Evolutionary conservation across 1,140 invertebrate species (phyloP).

Genomic region (Atopsyche davidsoni): DNA sequence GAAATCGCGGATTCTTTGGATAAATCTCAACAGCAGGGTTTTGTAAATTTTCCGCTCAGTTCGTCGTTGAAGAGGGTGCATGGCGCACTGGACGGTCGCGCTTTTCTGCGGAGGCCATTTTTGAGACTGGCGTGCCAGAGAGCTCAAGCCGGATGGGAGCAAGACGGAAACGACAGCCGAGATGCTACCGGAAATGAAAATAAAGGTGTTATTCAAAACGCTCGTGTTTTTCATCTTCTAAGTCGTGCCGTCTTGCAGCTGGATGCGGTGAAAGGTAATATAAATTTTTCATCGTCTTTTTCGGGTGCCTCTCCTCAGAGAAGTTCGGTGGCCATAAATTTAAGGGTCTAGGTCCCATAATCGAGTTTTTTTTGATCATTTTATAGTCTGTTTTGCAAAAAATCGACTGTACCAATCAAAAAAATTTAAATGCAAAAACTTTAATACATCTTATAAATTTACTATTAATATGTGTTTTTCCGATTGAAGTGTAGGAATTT

Average conservation of each 20-base stretch:
- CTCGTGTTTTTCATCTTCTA: constrained; percentile 19
- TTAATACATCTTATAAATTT: too few species aligned
- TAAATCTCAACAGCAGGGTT: not conserved
- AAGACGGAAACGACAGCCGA: not conserved
- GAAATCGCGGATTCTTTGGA: not conserved
- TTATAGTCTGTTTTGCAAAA: not conserved
- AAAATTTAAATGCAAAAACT: too few species aligned
- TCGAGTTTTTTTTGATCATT: too few species aligned
- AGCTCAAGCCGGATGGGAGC: constrained; percentile 5
- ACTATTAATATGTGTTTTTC: too few species aligned
- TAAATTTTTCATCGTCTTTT: not conserved
- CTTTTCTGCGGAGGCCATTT: constrained; percentile 22
- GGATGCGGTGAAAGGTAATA: constrained; percentile 19
- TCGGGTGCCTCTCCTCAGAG: too few species aligned
- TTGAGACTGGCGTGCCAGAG: constrained; percentile 23
- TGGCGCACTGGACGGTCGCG: constrained; percentile 2
- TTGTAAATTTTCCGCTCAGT: constrained; percentile 24
- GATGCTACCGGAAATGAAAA: too few species aligned
- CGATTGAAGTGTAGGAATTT: too few species aligned
- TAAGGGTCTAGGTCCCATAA: too few species aligned
- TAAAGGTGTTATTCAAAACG: too few species aligned
- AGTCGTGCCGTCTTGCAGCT: constrained; percentile 25
- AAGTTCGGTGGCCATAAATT: too few species aligned
- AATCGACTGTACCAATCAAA: too few species aligned
- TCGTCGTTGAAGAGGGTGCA: constrained; percentile 5